phyloP scores from a whole-genome alignment of 1,140 invertebrate genomes.

The Cyphomyrmex costatus region DNA sequence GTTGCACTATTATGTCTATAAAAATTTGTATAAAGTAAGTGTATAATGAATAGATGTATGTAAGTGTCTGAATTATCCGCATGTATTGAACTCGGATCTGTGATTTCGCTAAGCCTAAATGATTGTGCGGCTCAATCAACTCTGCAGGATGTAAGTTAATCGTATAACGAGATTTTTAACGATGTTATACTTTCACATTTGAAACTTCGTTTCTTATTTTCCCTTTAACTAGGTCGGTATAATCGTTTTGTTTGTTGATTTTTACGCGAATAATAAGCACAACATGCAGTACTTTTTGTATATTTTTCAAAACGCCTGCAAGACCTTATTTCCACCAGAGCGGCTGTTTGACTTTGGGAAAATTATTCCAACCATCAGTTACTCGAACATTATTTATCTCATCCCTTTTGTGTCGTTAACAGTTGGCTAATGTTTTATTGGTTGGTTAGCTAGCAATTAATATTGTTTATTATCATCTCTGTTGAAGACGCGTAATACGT shows the following conservation, averaged over 20 bases:
- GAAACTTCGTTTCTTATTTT: not conserved
- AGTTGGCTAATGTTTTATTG: conserved; percentile 31
- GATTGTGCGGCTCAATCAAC: not conserved
- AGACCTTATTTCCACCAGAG: not conserved
- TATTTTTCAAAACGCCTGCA: conserved; percentile 2
- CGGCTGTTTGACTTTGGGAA: conserved; percentile 23
- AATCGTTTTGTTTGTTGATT: conserved; percentile 4
- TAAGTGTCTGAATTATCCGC: not conserved
- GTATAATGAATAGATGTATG: not conserved
- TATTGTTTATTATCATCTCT: conserved; percentile 16
- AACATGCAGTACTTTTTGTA: not conserved
- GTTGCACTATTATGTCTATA: not conserved
- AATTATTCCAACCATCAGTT: conserved; percentile 38
- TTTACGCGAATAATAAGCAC: conserved; percentile 3
- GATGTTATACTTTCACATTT: not conserved
- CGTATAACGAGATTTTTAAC: not conserved
- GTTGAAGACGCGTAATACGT: not conserved
- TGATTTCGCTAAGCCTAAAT: not conserved
- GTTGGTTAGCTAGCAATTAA: conserved; percentile 4
- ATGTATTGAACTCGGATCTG: not conserved
- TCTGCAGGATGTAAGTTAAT: not conserved
- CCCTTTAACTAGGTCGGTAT: not conserved
- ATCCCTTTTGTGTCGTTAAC: conserved; percentile 5
- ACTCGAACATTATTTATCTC: conserved; percentile 46
- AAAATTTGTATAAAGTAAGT: not conserved